Evolutionary conservation across 2,113 vertebrate genomes (phyloP).

Genomic region (Pyrgilauda ruficollis): DNA sequence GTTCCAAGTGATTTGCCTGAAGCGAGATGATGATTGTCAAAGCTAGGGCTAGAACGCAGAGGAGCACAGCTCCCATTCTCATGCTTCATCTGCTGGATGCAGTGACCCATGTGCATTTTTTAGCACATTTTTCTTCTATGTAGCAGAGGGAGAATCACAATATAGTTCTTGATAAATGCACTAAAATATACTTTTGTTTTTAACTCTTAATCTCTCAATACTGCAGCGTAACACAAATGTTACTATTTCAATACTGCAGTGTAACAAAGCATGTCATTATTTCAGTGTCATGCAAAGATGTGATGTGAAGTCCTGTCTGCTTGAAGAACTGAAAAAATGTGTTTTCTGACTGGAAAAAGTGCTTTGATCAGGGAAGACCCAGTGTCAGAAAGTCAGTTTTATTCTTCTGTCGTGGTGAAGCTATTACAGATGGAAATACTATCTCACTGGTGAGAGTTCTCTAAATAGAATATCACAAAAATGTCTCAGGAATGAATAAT

Average conservation of each 20-base stretch:
- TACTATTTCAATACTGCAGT: neutral
- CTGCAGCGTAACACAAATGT: neutral
- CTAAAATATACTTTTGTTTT: neutral
- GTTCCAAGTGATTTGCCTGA: conserved; percentile 20
- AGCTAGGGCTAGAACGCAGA: neutral
- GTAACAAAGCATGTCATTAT: neutral
- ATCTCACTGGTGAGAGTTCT: neutral
- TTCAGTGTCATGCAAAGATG: neutral
- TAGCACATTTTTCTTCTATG: neutral
- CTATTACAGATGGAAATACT: neutral
- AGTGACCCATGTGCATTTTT: neutral
- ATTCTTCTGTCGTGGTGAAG: neutral
- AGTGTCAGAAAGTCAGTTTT: neutral
- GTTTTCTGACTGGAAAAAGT: neutral
- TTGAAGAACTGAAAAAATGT: neutral
- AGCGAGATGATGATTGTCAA: conserved; percentile 24
- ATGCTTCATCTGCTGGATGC: neutral
- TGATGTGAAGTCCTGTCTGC: neutral
- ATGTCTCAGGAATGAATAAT: neutral
- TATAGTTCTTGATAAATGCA: neutral
- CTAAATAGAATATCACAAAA: neutral
- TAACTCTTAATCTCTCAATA: neutral
- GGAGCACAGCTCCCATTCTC: conserved; percentile 2
- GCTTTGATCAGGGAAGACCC: neutral
- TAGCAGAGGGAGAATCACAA: neutral